These are phyloP conservation scores for Columbina picui DNA, from an alignment of 2,113 vertebrate species.

Conservation along the genomic window DNA sequence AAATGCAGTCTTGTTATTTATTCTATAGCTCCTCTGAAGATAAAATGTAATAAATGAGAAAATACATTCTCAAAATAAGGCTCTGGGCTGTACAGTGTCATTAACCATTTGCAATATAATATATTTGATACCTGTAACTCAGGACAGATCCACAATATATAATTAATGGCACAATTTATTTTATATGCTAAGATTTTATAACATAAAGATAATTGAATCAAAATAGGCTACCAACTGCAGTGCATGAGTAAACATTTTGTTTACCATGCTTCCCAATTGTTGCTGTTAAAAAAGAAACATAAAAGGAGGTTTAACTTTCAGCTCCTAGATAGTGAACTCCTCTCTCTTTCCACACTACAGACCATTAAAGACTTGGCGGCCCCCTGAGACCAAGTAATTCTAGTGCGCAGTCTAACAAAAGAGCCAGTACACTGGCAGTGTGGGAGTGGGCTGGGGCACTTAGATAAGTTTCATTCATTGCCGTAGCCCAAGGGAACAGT, in stretches of 20 bases:
- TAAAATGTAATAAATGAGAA: conserved; percentile 67
- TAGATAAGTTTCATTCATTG: conserved; percentile 72
- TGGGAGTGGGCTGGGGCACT: conserved; percentile 63
- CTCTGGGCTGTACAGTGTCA: neutral
- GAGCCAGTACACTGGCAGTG: neutral
- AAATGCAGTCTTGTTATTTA: neutral
- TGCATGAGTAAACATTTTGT: conserved; percentile 56
- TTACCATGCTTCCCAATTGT: conserved; percentile 10
- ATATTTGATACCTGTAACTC: neutral
- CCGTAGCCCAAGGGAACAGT: conserved; percentile 70
- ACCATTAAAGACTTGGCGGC: conserved; percentile 46
- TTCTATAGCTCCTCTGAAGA: conserved; percentile 19
- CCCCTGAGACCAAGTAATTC: conserved; percentile 66
- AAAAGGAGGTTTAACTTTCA: conserved; percentile 58
- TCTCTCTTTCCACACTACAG: conserved; percentile 47
- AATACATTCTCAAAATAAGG: conserved; percentile 24
- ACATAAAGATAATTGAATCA: conserved; percentile 43
- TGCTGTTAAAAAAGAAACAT: conserved; percentile 50
- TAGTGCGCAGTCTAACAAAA: conserved; percentile 31
- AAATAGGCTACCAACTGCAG: neutral
- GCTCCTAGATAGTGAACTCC: conserved; percentile 55
- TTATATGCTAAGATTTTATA: neutral
- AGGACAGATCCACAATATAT: neutral
- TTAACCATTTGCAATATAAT: conserved; percentile 4
- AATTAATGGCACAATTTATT: conserved; percentile 11